Base-by-base conservation (phyloP, 2,888 invertebrate genomes). In the Ichneumoninae sp. region DNA sequence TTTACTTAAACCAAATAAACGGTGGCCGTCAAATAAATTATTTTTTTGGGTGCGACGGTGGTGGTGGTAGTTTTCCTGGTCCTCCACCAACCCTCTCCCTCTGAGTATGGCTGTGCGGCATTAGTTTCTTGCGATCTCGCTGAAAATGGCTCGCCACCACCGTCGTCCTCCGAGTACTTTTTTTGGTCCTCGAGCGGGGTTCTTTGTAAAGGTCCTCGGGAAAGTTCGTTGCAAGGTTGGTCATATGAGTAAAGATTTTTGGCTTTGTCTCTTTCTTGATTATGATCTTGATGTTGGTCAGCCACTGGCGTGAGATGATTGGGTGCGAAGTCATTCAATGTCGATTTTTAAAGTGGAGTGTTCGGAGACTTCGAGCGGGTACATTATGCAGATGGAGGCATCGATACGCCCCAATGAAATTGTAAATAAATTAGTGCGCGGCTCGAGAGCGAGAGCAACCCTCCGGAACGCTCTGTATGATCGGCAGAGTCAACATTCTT, bases 361-460 rank as follows among this genome's bases (percentile, higher is more conserved):
- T 30, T 2, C 30, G 60, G 30, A 5, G n/a, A 62, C n/a, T 33
- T 62, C 57, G 22, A 50, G 16, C 50, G 16, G 5, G 8, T 30
- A 33, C 57, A 22, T 6, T 62, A 26, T 62, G 16, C 60, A 54
- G 54, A 70, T 52, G 19, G 30, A 44, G 52, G 36, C 66, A 77
- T 54, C 71, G 47, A 76, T 44, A 54, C 60, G 26, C 87, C 84
- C 79, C 85, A 68, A 86, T 84, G 86, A 89, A 89, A 89, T 91
- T 88, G 90, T 89, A 89, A 90, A 91, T 91, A 90, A 89, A 91
- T 91, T 90, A 89, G 88, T 84, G 87, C 3, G 72, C 74, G 54
- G 36, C 72, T 60, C 36, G 26, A 54, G 60, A 47, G 69, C 62
- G 66, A 8, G 26, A 68, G 70, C 71, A 65, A 74, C 79, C 66